Evolutionary conservation across 2,797 vertebrate species (phyloP), one percentile per base, ranked within the genome.

Genomic region (Sebastes itinus): DNA sequence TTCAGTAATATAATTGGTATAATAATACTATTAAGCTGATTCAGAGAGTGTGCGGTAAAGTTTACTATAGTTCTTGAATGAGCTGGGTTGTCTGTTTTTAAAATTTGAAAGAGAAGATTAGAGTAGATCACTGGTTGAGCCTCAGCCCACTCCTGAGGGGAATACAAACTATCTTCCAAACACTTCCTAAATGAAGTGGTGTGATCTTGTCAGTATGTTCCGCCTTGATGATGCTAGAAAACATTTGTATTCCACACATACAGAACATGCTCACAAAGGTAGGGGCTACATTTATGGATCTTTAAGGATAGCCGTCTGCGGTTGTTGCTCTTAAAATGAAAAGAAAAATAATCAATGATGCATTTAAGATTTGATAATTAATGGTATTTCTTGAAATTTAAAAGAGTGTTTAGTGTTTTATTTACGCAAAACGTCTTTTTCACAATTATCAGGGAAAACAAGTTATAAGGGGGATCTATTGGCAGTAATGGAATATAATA

Each of bases 71-170:
- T 77, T 85, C 55, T 68, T 74, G 22, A 83, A 75, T 76, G 78
- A 78, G 46, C 55, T 52, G 38, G 64, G 72, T 35, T 73, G 72
- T 76, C 64, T 77, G 33, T 71, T 76, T 72, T 78, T 70, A 30
- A 32, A 67, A 61, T 74, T 52, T 74, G 58, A 70, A 80, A 73
- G 49, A 79, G 64, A 83, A 86, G 69, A 86, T 89, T 82, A 82
- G 68, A 84, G 79, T 78, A 81, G 84, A 89, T 88, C 75, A 78
- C 75, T 6, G 58, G 72, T 68, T 75, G 77, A 81, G 82, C 66
- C 69, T 65, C 30, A 18, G 74, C 60, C 20, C 58, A 46, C 55
- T 84, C 79, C 77, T 86, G 73, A 84, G 73, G 78, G 76, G 69
- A 88, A 84, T 67, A 66, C 58, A 82, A 87, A 86, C 66, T 32